Evolutionary conservation across 2,797 vertebrate species (phyloP).

Genomic region (Sebastes matsubarae): DNA sequence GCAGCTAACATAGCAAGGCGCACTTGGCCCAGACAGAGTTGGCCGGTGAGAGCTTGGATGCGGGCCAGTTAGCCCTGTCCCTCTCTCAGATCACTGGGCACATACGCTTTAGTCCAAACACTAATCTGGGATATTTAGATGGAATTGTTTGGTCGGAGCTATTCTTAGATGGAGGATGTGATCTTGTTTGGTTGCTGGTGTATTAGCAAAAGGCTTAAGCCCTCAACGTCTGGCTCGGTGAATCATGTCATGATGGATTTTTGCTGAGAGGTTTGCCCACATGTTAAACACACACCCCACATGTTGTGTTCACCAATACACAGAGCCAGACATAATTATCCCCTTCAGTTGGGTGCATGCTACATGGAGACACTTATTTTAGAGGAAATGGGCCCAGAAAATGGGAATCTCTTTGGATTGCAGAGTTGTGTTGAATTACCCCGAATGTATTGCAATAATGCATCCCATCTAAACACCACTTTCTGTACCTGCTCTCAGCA

Average conservation of each 20-base stretch:
- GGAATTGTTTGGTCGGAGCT: conserved; percentile 66
- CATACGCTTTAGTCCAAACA: conserved; percentile 66
- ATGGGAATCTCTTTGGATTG: background rate
- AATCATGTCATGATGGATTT: conserved; percentile 48
- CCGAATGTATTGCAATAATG: background rate
- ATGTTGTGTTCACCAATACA: conserved; percentile 6
- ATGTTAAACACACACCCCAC: conserved; percentile 38
- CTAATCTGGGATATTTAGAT: conserved; percentile 76
- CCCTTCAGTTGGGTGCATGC: background rate
- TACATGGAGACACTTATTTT: background rate
- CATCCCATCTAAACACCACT: background rate
- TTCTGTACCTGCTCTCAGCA: background rate
- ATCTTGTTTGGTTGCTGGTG: conserved; percentile 58
- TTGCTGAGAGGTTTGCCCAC: conserved; percentile 31
- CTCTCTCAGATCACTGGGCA: conserved; percentile 67
- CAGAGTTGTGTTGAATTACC: conserved; percentile 1
- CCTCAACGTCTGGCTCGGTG: conserved; percentile 39
- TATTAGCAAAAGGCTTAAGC: conserved; percentile 62
- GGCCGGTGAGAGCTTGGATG: conserved; percentile 55
- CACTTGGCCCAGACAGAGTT: conserved; percentile 49
- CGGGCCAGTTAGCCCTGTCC: conserved; percentile 61
- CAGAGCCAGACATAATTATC: background rate
- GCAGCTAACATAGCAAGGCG: conserved; percentile 50
- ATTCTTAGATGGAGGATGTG: conserved; percentile 69
- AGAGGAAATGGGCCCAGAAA: background rate